A percentile compares a stretch with the other conserved stretches of the same genome.
Conservation (phyloP, 64 coral and sea anemone genomes). For the Anthopleura sola region DNA sequence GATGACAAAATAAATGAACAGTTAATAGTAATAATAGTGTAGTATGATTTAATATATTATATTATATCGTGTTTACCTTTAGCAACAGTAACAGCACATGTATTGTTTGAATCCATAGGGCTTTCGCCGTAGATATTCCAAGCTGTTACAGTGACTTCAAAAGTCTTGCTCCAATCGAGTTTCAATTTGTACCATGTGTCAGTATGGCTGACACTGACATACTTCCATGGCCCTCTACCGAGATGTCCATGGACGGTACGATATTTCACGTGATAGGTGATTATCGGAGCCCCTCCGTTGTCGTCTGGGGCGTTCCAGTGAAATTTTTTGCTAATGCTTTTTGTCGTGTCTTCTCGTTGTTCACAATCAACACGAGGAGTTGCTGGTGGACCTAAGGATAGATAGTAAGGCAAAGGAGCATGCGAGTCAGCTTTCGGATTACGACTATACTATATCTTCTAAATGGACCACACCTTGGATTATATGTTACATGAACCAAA, state of each 20-base stretch:
- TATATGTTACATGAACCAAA: no score
- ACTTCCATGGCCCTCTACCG: background rate
- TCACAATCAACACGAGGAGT: constrained; percentile 11
- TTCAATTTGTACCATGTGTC: background rate
- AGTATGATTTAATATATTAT: no score
- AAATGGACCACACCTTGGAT: no score
- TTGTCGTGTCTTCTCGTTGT: background rate
- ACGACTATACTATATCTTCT: no score
- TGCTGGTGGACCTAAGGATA: background rate
- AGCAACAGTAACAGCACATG: background rate
- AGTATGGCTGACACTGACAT: background rate
- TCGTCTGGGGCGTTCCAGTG: constrained; percentile 4
- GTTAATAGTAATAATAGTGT: no score
- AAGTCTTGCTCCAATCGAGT: background rate
- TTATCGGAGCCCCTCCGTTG: background rate
- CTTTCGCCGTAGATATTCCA: constrained; percentile 28
- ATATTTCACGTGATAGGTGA: constrained; percentile 14
- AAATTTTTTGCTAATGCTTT: background rate
- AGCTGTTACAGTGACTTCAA: constrained; percentile 19
- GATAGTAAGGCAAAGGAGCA: background rate
- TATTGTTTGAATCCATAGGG: background rate
- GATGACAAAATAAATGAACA: no score
- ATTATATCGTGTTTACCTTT: background rate
- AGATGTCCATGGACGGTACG: background rate
- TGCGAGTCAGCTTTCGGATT: no score